These are phyloP conservation scores for Cataglyphis cursor DNA, from an alignment of 2,888 invertebrate genomes.

Conservation along the genomic window DNA sequence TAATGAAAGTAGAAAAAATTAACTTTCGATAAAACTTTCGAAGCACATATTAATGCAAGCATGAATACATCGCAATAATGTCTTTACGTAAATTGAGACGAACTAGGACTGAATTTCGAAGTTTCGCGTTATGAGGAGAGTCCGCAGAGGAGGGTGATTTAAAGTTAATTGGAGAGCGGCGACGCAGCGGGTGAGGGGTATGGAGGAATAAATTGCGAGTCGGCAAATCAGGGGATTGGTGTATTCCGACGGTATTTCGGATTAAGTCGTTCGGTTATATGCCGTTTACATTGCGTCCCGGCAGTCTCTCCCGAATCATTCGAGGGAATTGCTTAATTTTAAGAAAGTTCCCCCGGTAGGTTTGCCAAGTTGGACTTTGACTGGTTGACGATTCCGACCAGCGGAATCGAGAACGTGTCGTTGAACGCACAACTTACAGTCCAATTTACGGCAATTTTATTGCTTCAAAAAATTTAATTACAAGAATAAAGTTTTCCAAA, in stretches of 20 bases:
- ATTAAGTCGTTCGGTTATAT: conserved; percentile 76
- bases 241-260: conserved; percentile 68
- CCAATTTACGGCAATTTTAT: conserved; percentile 8
- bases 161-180: conserved; percentile 78
- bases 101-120: conserved; percentile 65
- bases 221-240: conserved; percentile 65
- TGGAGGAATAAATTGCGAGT: conserved; percentile 77
- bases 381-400: conserved; percentile 40
- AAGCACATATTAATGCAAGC: conserved; percentile 16
- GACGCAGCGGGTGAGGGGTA: conserved; percentile 62
- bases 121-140: conserved; percentile 67
- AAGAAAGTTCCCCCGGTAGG: conserved; percentile 66
- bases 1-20: neutral
- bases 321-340: conserved; percentile 69
- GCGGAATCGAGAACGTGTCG: conserved; percentile 32
- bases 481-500: neutral
- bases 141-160: conserved; percentile 73
- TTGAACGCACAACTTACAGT: neutral
- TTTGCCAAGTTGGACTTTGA: conserved; percentile 65
- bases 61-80: conserved; percentile 28
- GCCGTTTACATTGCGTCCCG: conserved; percentile 74
- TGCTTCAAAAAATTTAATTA: conserved; percentile 18
- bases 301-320: conserved; percentile 68
- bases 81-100: conserved; percentile 44
- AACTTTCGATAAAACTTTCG: conserved; percentile 13